phyloP scores from a whole-genome alignment of 2,888 invertebrate genomes.

The Drosophila colorata region DNA sequence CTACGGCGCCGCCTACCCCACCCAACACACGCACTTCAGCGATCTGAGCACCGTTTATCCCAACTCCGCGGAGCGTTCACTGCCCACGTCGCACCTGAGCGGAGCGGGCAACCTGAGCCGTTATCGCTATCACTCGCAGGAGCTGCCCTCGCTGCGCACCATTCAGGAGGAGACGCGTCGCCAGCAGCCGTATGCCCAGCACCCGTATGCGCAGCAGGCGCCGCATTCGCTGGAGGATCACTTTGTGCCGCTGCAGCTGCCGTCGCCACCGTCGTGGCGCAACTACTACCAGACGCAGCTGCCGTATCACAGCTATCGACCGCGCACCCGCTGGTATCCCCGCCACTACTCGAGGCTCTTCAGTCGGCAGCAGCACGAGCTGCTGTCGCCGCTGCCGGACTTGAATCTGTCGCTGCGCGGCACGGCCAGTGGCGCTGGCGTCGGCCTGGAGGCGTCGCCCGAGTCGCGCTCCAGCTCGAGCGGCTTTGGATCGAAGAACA shows the following conservation, averaged over 20 bases:
- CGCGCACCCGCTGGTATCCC: constrained; percentile 88
- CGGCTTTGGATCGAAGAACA: constrained; percentile 96
- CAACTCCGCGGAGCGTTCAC: constrained; percentile 92
- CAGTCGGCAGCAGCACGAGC: constrained; percentile 89
- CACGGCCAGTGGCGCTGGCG: constrained; percentile 55
- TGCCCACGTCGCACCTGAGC: constrained; percentile 89
- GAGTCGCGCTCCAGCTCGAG: constrained; percentile 95
- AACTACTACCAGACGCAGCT: constrained; percentile 84
- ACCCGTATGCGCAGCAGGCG: constrained; percentile 17
- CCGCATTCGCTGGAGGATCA: constrained; percentile 56
- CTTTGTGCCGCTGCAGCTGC: constrained; percentile 88
- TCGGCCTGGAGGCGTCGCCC: constrained; percentile 91
- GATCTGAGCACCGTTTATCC: constrained; percentile 95
- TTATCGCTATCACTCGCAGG: constrained; percentile 88
- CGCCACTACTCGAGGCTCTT: constrained; percentile 89
- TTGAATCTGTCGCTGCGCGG: constrained; percentile 84
- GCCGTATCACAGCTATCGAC: constrained; percentile 86
- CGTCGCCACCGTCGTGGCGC: constrained; percentile 88
- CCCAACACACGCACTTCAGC: constrained; percentile 88
- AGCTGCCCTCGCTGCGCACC: constrained; percentile 89
- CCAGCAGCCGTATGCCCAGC: constrained; percentile 63
- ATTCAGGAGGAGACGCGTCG: constrained; percentile 90
- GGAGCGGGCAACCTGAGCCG: constrained; percentile 87
- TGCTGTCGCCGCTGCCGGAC: constrained; percentile 88
- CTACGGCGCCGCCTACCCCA: constrained; percentile 35